These are phyloP conservation scores for Phalacrocorax carbo DNA, from an alignment of 2,113 vertebrate species.

Conservation along the genomic window DNA sequence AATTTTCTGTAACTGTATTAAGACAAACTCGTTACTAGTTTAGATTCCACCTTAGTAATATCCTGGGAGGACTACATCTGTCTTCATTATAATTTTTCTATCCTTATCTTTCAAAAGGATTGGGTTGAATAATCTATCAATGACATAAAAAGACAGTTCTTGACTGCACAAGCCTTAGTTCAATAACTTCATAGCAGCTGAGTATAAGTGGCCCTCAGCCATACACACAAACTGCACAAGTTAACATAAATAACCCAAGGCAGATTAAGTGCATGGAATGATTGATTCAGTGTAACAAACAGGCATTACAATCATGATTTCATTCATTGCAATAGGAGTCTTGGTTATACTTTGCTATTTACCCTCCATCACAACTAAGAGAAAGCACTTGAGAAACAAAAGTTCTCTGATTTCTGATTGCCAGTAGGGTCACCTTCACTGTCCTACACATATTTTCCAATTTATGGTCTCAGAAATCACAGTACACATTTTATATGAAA, in stretches of 20 bases:
- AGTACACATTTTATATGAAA: neutral
- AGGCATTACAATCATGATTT: neutral
- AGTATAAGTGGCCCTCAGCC: neutral
- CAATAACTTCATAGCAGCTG: neutral
- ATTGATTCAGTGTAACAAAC: neutral
- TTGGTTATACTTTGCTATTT: neutral
- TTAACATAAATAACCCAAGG: neutral
- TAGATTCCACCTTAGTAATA: neutral
- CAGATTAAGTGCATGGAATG: neutral
- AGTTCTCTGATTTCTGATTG: neutral
- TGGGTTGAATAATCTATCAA: neutral
- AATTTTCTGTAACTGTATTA: neutral
- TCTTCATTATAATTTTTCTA: slow-evolving; percentile 8
- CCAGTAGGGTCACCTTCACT: neutral
- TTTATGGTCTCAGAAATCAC: neutral
- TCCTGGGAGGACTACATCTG: neutral
- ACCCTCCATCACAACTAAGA: neutral
- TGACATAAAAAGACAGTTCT: neutral
- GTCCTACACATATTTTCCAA: neutral
- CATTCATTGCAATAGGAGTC: neutral
- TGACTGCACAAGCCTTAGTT: neutral
- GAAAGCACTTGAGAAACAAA: neutral
- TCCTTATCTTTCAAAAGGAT: slow-evolving; percentile 1
- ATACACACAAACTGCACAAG: neutral
- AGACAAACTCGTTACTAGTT: neutral